Conservation (phyloP, 2,113 vertebrate genomes). For the Ciconia boyciana region DNA sequence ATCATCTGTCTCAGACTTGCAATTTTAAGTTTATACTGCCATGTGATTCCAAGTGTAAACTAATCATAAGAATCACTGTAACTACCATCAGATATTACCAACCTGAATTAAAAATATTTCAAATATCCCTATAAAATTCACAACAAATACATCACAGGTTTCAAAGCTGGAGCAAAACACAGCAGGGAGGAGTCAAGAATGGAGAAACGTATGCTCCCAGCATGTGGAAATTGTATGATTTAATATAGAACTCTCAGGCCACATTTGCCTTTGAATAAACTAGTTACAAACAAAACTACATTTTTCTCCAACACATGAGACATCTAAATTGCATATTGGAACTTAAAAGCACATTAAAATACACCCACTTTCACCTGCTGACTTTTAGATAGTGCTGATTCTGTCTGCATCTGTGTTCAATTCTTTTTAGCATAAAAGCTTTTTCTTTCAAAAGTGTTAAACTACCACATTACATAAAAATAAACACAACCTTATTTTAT, state of each 20-base stretch:
- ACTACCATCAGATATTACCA: background rate
- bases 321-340: background rate
- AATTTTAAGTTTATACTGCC: background rate
- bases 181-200: background rate
- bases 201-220: background rate
- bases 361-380: background rate
- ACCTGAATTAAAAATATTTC: background rate
- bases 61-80: background rate
- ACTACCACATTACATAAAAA: background rate
- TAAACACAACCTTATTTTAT: background rate
- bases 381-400: background rate
- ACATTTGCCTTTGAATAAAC: background rate
- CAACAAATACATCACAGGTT: background rate
- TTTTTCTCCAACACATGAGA: background rate
- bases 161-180: background rate
- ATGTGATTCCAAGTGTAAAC: background rate
- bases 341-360: background rate
- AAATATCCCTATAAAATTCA: background rate
- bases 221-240: rapidly evolving
- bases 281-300: background rate
- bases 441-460: background rate
- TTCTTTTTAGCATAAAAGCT: background rate
- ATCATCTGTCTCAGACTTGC: background rate
- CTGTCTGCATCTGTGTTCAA: background rate
- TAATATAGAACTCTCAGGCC: background rate